phyloP scores from a whole-genome alignment of 2,797 vertebrate genomes.

The Anomalospiza imberbis region DNA sequence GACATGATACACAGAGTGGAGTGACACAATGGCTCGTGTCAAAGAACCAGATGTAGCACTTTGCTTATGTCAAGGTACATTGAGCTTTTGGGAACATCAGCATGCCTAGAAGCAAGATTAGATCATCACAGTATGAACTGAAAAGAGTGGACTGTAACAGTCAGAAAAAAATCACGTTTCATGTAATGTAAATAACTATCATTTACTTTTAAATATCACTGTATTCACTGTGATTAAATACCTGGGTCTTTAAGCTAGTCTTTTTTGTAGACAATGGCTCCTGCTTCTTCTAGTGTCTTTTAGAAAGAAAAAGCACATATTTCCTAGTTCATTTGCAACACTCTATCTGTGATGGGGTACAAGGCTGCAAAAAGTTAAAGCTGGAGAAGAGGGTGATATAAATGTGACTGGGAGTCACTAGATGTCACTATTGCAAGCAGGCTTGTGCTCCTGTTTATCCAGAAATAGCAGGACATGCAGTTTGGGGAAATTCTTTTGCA shows the following conservation, averaged over 20 bases:
- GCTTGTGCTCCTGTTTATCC: neutral
- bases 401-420: neutral
- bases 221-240: neutral
- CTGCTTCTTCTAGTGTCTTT: neutral
- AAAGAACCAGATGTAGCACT: conserved; percentile 12
- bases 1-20: neutral
- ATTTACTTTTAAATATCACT: neutral
- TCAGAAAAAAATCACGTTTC: neutral
- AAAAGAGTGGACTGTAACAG: neutral
- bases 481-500: neutral
- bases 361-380: neutral
- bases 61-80: conserved; percentile 25
- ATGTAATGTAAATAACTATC: neutral
- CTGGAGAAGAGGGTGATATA: neutral
- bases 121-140: neutral
- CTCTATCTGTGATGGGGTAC: neutral
- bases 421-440: conserved; percentile 22
- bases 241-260: neutral
- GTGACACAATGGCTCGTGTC: conserved; percentile 11
- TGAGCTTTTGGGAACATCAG: neutral
- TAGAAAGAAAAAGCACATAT: neutral
- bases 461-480: neutral
- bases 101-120: neutral
- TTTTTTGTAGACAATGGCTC: neutral
- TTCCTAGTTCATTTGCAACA: neutral